Conservation (phyloP, 1,140 invertebrate genomes). For the Apis florea region DNA sequence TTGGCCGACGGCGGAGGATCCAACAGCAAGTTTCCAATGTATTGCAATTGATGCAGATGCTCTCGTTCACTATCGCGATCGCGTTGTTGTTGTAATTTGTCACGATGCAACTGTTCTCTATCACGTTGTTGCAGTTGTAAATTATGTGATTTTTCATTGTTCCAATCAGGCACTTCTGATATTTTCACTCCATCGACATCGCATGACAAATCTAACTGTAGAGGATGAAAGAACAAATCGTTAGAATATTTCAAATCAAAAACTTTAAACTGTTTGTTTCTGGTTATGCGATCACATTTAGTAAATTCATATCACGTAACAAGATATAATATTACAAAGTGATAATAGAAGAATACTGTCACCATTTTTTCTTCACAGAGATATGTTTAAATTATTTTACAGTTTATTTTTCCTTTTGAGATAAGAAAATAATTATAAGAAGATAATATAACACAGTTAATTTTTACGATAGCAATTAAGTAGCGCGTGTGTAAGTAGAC, state of each 20-base stretch:
- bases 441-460: neutral
- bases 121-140: slow-evolving; percentile 30
- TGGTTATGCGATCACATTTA: neutral
- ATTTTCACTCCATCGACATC: slow-evolving; percentile 56
- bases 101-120: slow-evolving; percentile 45
- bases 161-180: slow-evolving; percentile 43
- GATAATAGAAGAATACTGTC: neutral
- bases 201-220: slow-evolving; percentile 58
- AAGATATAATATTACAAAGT: neutral
- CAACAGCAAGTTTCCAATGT: slow-evolving; percentile 69
- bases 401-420: neutral
- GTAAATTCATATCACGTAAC: neutral
- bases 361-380: neutral
- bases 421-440: neutral
- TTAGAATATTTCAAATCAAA: neutral
- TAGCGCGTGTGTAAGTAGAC: slow-evolving; percentile 5
- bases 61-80: slow-evolving; percentile 58
- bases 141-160: slow-evolving; percentile 36
- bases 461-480: slow-evolving; percentile 10
- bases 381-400: neutral
- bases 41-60: slow-evolving; percentile 68
- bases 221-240: neutral
- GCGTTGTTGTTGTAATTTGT: slow-evolving; percentile 42
- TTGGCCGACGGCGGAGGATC: slow-evolving; percentile 62
- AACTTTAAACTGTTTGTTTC: neutral